Base-by-base conservation (phyloP, 2,113 vertebrate genomes). In the Prietella phreatophila region DNA sequence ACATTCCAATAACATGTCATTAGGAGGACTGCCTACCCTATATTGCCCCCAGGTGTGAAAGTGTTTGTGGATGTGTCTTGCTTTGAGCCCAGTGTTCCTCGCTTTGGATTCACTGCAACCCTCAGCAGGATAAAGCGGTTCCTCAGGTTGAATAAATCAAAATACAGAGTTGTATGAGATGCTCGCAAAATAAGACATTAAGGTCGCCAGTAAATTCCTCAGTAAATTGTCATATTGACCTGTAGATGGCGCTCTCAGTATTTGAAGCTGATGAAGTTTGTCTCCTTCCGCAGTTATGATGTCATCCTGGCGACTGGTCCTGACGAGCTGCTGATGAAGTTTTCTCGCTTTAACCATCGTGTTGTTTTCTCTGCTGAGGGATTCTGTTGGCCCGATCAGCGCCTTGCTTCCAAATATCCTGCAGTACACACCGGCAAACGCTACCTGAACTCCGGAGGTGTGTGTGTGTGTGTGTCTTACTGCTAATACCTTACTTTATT, bases 381-480 rank as follows among this genome's bases (percentile, higher is more conserved):
- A 22, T 96, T 96, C 93, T 95, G 95, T 88, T 96, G 96, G 96
- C 96, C 96, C 0, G 95, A 96, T 89, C 95, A 96, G 94, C 91
- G 91, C 0, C 93, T 96, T 42, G 95, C 95, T 0, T 91, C 95
- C n/a, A 94, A 95, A 84, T 96, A 96, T 78, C 96, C 96, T 1
- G 86, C 92, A 0, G 92, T 95, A 22, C 86, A 90, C 39, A 92
- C 91, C 13, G 96, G 94, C 55, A 96, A 96, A 79, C 95, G 95
- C 53, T 96, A 95, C 92, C 94, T 96, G 89, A 96, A 96, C 86
- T 90, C 81, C 42, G 90, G 86, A 83, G 88, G 88, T 90, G 33
- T 58, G 82, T 83, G 33, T 76, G 63, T 67, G 56, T 75, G 86
- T 60, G 61, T 63, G 60, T 67, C n/a, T 69, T 30, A 15, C 3